A percentile compares a stretch with the other conserved stretches of the same genome.
These are phyloP conservation scores for Drosophila lini DNA, from an alignment of 1,140 invertebrate species.

Conservation along the genomic window DNA sequence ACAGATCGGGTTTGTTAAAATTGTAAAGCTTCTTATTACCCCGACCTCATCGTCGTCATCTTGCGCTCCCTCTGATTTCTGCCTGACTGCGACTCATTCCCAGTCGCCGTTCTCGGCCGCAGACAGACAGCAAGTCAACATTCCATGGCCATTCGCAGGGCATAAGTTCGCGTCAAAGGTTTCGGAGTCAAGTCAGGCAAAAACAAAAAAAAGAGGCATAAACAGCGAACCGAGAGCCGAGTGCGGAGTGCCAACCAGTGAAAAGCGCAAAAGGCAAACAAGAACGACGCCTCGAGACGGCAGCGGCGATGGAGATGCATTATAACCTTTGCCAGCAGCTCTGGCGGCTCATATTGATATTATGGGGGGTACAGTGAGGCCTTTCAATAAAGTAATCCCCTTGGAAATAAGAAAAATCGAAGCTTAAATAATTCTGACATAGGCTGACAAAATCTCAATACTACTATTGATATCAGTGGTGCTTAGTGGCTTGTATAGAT, in stretches of 20 bases:
- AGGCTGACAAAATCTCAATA: neutral
- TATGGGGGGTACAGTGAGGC: constrained; percentile 30
- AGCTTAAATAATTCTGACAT: neutral
- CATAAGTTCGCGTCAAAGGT: constrained; percentile 83
- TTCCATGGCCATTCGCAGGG: constrained; percentile 81
- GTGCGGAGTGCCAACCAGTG: constrained; percentile 59
- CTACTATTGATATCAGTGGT: neutral
- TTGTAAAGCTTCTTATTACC: constrained; percentile 21
- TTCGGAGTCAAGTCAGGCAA: constrained; percentile 59
- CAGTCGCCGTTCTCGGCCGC: constrained; percentile 61
- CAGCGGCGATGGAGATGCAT: constrained; percentile 70
- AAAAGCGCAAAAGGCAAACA: constrained; percentile 60
- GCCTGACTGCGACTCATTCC: constrained; percentile 45
- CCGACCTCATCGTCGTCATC: constrained; percentile 1
- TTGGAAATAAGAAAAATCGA: neutral
- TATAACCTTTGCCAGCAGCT: constrained; percentile 45
- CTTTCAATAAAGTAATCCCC: too few species aligned
- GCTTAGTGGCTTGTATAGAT: neutral
- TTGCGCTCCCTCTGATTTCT: constrained; percentile 30
- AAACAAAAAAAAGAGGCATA: constrained; percentile 23
- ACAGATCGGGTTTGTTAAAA: neutral
- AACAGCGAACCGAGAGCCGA: constrained; percentile 25
- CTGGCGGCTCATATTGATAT: constrained; percentile 68
- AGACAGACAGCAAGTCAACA: constrained; percentile 72
- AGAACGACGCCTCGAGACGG: constrained; percentile 38